Evolutionary conservation across 2,888 invertebrate genomes (phyloP).

Genomic region (Papilio elwesi): DNA sequence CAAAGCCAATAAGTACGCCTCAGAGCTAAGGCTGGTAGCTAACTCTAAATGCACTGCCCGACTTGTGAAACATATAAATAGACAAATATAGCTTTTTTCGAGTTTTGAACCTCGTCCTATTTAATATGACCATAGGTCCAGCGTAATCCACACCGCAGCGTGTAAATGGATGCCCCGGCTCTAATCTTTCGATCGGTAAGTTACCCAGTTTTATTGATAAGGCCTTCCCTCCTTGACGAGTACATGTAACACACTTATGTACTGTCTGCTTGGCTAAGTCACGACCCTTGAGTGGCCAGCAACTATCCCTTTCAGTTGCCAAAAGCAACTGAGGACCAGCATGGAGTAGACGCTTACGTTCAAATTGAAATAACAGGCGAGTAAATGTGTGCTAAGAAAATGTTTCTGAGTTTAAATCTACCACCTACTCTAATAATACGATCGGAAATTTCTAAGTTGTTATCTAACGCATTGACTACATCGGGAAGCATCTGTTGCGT

Average conservation of each 20-base stretch:
- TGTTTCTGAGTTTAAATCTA: too few species aligned
- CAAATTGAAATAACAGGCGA: slow-evolving; percentile 35
- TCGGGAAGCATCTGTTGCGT: too few species aligned
- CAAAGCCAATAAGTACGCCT: slow-evolving; percentile 43
- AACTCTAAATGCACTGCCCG: slow-evolving; percentile 11
- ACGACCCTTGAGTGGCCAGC: slow-evolving; percentile 32
- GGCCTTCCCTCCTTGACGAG: too few species aligned
- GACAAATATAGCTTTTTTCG: slow-evolving; percentile 46
- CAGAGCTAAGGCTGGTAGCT: slow-evolving; percentile 3
- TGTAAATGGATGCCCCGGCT: slow-evolving; percentile 43
- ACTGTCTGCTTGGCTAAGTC: too few species aligned
- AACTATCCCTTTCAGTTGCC: slow-evolving; percentile 34
- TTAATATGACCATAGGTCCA: slow-evolving; percentile 46
- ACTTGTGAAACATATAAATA: slow-evolving; percentile 43
- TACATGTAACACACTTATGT: too few species aligned
- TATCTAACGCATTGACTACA: too few species aligned
- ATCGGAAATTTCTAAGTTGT: too few species aligned
- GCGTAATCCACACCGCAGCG: slow-evolving; percentile 47
- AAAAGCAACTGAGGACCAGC: slow-evolving; percentile 42
- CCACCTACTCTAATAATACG: too few species aligned
- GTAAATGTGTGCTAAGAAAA: slow-evolving; percentile 24
- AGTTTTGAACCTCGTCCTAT: slow-evolving; percentile 45
- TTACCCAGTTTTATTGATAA: slow-evolving; percentile 43
- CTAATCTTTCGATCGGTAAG: slow-evolving; percentile 44
- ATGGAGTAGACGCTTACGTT: slow-evolving; percentile 40